phyloP scores from a whole-genome alignment of 2,113 vertebrate genomes.

The Jacana jacana region DNA sequence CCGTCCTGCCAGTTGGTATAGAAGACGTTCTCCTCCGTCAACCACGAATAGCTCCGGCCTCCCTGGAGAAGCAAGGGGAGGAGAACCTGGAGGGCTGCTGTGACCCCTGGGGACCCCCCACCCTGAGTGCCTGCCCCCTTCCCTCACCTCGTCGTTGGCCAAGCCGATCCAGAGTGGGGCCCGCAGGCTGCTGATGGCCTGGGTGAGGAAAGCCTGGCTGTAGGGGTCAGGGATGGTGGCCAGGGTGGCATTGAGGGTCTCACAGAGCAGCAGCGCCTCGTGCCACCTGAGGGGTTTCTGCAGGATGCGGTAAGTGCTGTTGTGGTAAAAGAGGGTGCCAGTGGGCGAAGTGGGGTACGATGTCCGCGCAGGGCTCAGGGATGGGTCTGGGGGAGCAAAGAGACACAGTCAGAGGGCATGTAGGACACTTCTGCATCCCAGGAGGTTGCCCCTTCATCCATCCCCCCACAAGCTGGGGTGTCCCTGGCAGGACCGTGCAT shows the following conservation, averaged over 20 bases:
- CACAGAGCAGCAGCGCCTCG: constrained; percentile 88
- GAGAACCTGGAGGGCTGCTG: background rate
- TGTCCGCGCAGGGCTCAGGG: constrained; percentile 66
- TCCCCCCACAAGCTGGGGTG: too few species aligned
- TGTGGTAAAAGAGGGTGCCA: constrained; percentile 82
- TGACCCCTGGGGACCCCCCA: rapidly evolving
- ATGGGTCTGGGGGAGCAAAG: constrained; percentile 60
- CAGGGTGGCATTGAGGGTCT: constrained; percentile 87
- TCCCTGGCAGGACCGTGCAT: background rate
- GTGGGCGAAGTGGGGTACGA: constrained; percentile 75
- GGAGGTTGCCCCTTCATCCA: background rate
- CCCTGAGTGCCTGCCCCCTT: rapidly evolving
- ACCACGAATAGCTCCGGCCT: constrained; percentile 84
- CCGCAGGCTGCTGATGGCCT: constrained; percentile 81
- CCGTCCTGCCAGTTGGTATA: constrained; percentile 88
- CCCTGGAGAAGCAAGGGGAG: constrained; percentile 58
- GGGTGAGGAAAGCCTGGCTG: constrained; percentile 90
- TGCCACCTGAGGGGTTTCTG: constrained; percentile 90
- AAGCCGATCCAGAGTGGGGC: constrained; percentile 88
- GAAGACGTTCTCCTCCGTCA: constrained; percentile 80
- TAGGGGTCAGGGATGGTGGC: constrained; percentile 80
- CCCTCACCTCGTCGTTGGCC: constrained; percentile 85
- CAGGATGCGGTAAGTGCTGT: constrained; percentile 87
- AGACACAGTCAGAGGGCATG: background rate
- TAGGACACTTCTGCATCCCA: background rate